Evolutionary conservation across 2,797 vertebrate species (phyloP).

Genomic region (Chiropotes sagulatus): DNA sequence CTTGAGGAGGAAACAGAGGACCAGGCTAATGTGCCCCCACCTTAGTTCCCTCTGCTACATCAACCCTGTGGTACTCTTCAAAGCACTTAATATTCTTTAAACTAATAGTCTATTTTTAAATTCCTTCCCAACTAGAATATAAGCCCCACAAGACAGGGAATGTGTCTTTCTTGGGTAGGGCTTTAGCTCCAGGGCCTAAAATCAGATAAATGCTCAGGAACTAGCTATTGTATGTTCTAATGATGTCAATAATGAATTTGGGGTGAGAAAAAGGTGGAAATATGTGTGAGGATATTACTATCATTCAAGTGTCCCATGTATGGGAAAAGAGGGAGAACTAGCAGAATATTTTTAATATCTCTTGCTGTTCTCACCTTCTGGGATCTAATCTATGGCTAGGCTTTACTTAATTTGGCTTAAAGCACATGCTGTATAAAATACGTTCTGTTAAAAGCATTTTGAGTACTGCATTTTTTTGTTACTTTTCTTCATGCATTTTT

Average conservation of each 20-base stretch:
- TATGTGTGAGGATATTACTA: background rate
- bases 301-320: background rate
- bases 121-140: background rate
- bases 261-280: background rate
- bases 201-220: background rate
- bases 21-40: too few species aligned
- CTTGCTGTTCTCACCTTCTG: background rate
- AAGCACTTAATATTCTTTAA: background rate
- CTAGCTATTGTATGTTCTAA: background rate
- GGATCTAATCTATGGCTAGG: background rate
- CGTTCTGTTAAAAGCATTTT: background rate
- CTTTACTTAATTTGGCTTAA: background rate
- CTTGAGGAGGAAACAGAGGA: fast-evolving
- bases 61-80: background rate
- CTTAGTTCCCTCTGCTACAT: background rate
- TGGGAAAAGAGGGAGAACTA: background rate
- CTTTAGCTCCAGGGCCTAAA: background rate
- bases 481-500: background rate
- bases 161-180: background rate
- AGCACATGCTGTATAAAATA: background rate
- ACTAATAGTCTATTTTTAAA: background rate
- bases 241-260: background rate
- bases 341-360: background rate
- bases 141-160: background rate
- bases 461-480: background rate